These are phyloP conservation scores for Lates japonicus DNA, from an alignment of 2,797 vertebrate genomes.

Conservation along the genomic window DNA sequence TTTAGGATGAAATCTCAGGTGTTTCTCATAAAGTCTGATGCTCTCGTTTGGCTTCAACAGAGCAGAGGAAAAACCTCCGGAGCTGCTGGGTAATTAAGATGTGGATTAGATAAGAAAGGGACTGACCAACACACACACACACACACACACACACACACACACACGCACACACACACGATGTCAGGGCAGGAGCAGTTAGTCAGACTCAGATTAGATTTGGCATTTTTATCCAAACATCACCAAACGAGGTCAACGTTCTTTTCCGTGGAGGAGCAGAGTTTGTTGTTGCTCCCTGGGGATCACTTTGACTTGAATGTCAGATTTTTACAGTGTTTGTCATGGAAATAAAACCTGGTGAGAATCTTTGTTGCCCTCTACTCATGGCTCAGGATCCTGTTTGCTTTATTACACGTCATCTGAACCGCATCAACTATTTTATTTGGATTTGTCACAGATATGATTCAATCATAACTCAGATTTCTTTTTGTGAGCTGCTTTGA, in stretches of 20 bases:
- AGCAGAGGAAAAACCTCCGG: neutral
- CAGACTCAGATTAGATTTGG: neutral
- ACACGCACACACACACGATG: no score
- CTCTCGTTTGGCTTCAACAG: neutral
- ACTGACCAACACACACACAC: neutral
- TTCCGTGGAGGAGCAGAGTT: neutral
- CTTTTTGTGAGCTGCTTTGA: neutral
- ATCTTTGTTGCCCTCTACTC: neutral
- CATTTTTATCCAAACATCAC: neutral
- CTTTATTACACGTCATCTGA: neutral
- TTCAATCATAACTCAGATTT: neutral
- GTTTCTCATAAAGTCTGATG: neutral
- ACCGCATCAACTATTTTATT: neutral
- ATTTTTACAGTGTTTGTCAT: neutral
- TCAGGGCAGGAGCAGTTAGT: neutral
- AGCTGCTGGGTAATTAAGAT: conserved; percentile 1
- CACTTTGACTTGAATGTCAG: neutral
- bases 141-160: neutral
- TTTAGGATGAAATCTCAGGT: no score
- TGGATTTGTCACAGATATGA: neutral
- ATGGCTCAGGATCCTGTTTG: neutral
- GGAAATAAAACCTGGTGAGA: conserved; percentile 1
- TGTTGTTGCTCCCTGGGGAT: neutral
- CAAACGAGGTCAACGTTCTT: neutral
- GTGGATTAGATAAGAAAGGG: neutral